Conservation (phyloP, 2,888 invertebrate species). For the Helicoverpa assulta region DNA sequence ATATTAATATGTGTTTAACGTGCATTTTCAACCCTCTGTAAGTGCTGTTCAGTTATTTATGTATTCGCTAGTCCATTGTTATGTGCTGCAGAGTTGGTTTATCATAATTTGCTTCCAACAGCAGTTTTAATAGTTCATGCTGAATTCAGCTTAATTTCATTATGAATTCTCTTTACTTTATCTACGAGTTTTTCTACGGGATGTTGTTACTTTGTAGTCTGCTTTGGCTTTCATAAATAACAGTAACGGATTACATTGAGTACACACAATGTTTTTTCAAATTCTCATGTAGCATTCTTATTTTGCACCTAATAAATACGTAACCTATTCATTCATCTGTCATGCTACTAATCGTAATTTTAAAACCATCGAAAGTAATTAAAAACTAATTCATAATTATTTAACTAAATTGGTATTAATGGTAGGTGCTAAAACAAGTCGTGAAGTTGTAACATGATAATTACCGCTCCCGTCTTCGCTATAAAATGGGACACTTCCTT, state of each 20-base stretch:
- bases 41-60: constrained; percentile 42
- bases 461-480: constrained; percentile 44
- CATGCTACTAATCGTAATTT: too few species aligned
- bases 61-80: constrained; percentile 27
- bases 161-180: background rate
- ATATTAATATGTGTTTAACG: constrained; percentile 50
- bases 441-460: constrained; percentile 54
- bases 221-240: background rate
- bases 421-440: constrained; percentile 38
- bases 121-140: constrained; percentile 8
- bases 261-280: too few species aligned
- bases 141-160: background rate
- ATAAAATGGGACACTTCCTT: constrained; percentile 53
- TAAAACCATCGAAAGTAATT: too few species aligned
- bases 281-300: too few species aligned
- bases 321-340: too few species aligned
- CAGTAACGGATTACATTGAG: background rate
- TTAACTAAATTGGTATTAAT: constrained; percentile 25
- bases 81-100: constrained; percentile 22
- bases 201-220: background rate
- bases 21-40: constrained; percentile 44
- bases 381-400: constrained; percentile 20
- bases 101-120: constrained; percentile 17
- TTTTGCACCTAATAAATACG: too few species aligned
- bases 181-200: background rate